These are phyloP conservation scores for Physocephala rufipes DNA, from an alignment of 2,888 invertebrate genomes.

Conservation along the genomic window DNA sequence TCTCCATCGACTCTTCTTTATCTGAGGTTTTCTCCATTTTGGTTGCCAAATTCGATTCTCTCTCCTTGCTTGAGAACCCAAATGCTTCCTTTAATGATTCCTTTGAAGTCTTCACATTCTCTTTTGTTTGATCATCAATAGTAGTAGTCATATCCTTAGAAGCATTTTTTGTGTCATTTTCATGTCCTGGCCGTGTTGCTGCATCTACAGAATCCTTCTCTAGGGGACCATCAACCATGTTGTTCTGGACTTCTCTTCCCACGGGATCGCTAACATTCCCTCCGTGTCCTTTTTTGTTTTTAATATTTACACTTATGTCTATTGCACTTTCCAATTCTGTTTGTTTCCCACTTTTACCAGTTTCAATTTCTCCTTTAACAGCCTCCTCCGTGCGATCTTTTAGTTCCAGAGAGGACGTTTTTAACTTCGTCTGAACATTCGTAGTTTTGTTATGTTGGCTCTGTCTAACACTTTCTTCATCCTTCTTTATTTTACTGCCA, in stretches of 20 bases:
- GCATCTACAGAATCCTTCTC: neutral
- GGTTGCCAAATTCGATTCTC: neutral
- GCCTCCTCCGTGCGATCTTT: constrained; percentile 18
- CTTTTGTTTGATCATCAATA: constrained; percentile 6
- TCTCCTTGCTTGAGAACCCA: neutral
- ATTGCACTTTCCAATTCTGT: constrained; percentile 37
- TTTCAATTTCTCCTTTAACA: neutral
- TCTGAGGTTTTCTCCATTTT: neutral
- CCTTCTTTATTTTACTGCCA: constrained; percentile 26
- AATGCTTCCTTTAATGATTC: neutral
- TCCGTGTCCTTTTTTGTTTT: neutral
- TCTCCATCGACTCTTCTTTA: constrained; percentile 13
- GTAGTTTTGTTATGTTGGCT: neutral
- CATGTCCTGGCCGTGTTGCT: neutral
- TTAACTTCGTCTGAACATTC: neutral
- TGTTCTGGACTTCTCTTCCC: neutral
- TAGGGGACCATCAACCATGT: neutral
- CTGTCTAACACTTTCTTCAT: constrained; percentile 2
- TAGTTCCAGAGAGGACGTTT: constrained; percentile 4
- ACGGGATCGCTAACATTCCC: no score
- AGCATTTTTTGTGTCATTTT: neutral
- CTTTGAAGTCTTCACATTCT: neutral
- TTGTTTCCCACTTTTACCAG: constrained; percentile 35
- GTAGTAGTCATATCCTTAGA: neutral
- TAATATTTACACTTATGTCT: neutral